Evolutionary conservation across 2,113 vertebrate genomes (phyloP).

Genomic region (Xiphorhynchus elegans): DNA sequence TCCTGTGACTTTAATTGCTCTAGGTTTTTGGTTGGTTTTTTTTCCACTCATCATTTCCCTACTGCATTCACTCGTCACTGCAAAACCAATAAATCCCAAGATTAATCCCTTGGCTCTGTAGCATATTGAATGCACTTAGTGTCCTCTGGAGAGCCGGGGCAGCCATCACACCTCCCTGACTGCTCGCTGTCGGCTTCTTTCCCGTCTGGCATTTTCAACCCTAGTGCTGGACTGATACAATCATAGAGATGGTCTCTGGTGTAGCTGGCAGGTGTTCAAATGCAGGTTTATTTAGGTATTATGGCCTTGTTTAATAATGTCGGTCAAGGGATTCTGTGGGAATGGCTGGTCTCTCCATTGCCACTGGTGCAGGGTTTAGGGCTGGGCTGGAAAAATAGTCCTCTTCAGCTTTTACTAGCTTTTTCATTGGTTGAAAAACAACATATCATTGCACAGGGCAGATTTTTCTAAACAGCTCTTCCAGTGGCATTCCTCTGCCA

Average conservation of each 20-base stretch:
- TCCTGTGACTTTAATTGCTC: background rate
- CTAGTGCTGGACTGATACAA: background rate
- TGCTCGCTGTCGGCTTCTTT: background rate
- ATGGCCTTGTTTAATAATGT: background rate
- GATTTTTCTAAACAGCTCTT: background rate
- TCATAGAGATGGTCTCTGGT: fast-evolving
- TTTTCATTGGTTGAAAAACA: background rate
- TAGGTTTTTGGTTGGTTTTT: background rate
- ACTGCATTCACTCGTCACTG: background rate
- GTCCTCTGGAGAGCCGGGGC: background rate
- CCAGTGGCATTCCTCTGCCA: background rate
- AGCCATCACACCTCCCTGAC: background rate
- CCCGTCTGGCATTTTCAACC: fast-evolving
- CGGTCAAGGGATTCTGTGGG: background rate
- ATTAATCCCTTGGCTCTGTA: background rate
- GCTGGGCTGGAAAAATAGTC: background rate
- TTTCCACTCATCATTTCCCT: background rate
- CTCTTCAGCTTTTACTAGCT: background rate
- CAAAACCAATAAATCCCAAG: slow-evolving; percentile 3
- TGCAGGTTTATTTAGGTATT: background rate
- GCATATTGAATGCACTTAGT: background rate
- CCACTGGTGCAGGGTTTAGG: background rate
- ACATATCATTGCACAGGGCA: fast-evolving
- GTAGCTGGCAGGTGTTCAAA: background rate
- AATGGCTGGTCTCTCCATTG: background rate